phyloP scores from a whole-genome alignment of 2,797 vertebrate species.

The Cynodonichthys magdalenae region DNA sequence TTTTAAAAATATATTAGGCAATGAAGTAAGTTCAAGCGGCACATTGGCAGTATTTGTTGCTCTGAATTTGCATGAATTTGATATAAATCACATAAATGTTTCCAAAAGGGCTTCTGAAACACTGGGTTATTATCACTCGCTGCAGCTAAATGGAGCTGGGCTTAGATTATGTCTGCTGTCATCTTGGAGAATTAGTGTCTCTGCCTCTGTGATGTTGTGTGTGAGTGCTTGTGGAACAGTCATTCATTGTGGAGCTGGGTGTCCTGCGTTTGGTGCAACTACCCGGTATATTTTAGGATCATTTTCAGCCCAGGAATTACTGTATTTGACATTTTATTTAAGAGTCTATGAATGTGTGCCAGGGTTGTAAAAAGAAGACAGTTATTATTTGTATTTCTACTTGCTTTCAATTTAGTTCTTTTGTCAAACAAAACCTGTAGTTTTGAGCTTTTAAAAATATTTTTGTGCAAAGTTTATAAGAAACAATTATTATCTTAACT shows the following conservation, averaged over 20 bases:
- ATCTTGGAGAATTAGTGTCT: conserved; percentile 1
- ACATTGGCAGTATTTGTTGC: neutral
- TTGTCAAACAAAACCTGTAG: too few species aligned
- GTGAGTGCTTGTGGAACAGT: neutral
- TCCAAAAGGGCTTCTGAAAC: neutral
- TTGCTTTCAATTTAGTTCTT: too few species aligned
- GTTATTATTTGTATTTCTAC: too few species aligned
- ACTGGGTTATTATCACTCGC: neutral
- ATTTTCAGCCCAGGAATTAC: neutral
- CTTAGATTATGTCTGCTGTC: conserved; percentile 14
- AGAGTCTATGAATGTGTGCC: too few species aligned
- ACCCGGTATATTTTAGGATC: neutral
- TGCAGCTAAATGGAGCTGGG: neutral
- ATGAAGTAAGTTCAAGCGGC: neutral
- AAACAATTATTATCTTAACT: too few species aligned
- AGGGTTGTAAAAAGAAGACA: too few species aligned
- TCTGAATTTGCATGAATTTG: conserved; percentile 9
- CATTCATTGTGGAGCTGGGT: neutral
- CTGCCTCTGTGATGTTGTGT: neutral
- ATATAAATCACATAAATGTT: neutral
- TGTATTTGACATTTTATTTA: conserved; percentile 2
- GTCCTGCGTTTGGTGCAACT: neutral
- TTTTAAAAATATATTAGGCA: too few species aligned
- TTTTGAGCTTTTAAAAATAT: too few species aligned
- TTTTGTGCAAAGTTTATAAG: too few species aligned